Evolutionary conservation across 2,113 vertebrate genomes (phyloP).

Genomic region (Heterocephalus glaber): DNA sequence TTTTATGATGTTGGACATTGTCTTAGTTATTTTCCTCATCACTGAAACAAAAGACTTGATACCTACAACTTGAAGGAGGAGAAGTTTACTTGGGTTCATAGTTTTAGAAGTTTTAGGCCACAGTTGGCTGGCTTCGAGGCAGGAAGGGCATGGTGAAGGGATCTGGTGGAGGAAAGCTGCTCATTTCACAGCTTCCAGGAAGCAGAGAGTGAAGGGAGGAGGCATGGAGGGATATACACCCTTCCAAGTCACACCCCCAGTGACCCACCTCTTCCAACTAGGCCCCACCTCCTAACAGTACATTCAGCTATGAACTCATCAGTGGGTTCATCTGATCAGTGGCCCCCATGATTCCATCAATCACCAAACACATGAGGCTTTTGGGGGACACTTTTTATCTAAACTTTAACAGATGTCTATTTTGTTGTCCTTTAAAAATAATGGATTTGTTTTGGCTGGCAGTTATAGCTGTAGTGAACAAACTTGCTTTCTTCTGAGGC

Average conservation of each 20-base stretch:
- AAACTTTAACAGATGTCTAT: background rate
- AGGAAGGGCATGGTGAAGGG: background rate
- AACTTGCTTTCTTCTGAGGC: background rate
- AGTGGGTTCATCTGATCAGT: too few relatives aligned
- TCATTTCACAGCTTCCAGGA: background rate
- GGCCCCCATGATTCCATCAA: background rate
- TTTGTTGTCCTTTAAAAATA: conserved; percentile 25
- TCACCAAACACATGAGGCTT: background rate
- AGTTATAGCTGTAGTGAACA: background rate
- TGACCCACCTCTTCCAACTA: background rate
- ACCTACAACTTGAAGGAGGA: background rate
- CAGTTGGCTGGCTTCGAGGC: background rate
- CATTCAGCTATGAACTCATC: background rate
- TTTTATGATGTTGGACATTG: background rate
- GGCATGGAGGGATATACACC: background rate
- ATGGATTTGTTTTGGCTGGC: background rate
- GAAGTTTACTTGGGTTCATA: background rate
- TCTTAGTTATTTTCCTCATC: background rate
- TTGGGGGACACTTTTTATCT: background rate
- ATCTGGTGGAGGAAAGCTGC: background rate
- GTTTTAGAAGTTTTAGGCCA: background rate
- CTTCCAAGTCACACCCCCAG: background rate
- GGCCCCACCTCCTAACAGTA: background rate
- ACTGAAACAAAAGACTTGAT: background rate
- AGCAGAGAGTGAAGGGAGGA: background rate